Base-by-base conservation (phyloP, 2,113 vertebrate species). In the Amblyopsis rosae region DNA sequence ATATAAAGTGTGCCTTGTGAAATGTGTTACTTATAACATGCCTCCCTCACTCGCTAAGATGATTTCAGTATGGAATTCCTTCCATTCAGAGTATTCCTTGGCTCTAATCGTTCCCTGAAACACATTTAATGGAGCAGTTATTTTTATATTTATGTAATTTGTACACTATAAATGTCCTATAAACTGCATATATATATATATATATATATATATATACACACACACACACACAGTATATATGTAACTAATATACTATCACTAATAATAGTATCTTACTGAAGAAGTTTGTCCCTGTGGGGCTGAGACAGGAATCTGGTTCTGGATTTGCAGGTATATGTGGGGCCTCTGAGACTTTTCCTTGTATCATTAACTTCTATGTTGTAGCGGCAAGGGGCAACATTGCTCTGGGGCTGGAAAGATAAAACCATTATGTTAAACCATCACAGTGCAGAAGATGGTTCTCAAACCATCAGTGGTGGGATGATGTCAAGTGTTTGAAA, bases 331-430 rank as follows among this genome's bases (percentile, higher is more conserved):
- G 90, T 75, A 7, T 88, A 89, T 11, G 74, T 81, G 68, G 88
- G 88, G 16, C 72, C 69, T 0, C 60, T 74, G 83, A 81, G 62
- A 10, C 71, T n/a, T 59, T n/a, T 67, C 56, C 75, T 76, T 55
- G 81, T 80, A 1, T 54, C 75, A 12, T 82, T 82, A 4, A 77
- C 46, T n/a, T 68, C 84, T 59, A 87, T 76, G 76, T 92, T 32
- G 53, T 93, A 95, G 73, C 75, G 75, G 19, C 93, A 92, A 57
- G 92, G 92, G 0, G 88, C 93, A 12, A 77, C 51, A 0, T 85
- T 75, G 67, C 92, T 92, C 92, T 93, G 82, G 62, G 72, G 77
- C 17, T 51, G 45, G 26, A 12, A 67, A 59, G 62, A 12, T 8
- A 35, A 1, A 4, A 9, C 11, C 9, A 11, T 62, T 12, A 41